Evolutionary conservation across 2,797 vertebrate species (phyloP).

Genomic region (Melanotaenia parkinsoni): DNA sequence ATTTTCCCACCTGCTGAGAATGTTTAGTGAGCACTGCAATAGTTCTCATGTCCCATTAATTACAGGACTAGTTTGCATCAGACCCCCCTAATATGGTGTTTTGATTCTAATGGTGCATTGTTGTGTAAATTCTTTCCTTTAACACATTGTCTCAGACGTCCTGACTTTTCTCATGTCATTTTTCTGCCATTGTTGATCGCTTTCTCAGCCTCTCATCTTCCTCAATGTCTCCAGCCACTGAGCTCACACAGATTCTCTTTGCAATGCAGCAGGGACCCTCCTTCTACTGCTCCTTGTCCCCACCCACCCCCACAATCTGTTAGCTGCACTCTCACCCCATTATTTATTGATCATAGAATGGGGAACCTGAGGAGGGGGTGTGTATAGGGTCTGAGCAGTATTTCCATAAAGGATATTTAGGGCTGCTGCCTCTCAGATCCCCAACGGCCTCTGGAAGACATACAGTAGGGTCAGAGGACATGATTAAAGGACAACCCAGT

Average conservation of each 20-base stretch:
- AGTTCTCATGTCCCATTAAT: not conserved
- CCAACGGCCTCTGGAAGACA: slow-evolving; percentile 58
- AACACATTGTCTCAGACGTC: slow-evolving; percentile 22
- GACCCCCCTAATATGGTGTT: slow-evolving; percentile 3
- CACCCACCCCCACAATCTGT: slow-evolving; percentile 71
- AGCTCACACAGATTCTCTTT: slow-evolving; percentile 56
- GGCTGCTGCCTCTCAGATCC: slow-evolving; percentile 53
- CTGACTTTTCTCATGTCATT: slow-evolving; percentile 14
- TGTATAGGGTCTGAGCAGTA: slow-evolving; percentile 49
- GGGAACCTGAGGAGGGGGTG: slow-evolving; percentile 36
- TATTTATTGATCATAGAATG: slow-evolving; percentile 81
- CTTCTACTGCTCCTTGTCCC: slow-evolving; percentile 18
- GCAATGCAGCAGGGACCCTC: slow-evolving; percentile 43
- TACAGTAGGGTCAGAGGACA: slow-evolving; percentile 64
- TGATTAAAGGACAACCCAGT: slow-evolving; percentile 58
- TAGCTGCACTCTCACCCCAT: slow-evolving; percentile 73
- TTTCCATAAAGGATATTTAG: slow-evolving; percentile 83
- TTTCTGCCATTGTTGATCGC: slow-evolving; percentile 32
- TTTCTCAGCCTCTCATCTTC: slow-evolving; percentile 21
- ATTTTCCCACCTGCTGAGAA: not conserved
- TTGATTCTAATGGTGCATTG: slow-evolving; percentile 21
- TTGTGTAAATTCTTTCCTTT: slow-evolving; percentile 5
- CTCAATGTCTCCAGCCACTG: slow-evolving; percentile 19
- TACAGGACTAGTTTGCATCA: slow-evolving; percentile 23
- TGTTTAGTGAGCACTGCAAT: not conserved